Base-by-base conservation (phyloP, 2,797 vertebrate genomes). In the Syndactyla subalaris region DNA sequence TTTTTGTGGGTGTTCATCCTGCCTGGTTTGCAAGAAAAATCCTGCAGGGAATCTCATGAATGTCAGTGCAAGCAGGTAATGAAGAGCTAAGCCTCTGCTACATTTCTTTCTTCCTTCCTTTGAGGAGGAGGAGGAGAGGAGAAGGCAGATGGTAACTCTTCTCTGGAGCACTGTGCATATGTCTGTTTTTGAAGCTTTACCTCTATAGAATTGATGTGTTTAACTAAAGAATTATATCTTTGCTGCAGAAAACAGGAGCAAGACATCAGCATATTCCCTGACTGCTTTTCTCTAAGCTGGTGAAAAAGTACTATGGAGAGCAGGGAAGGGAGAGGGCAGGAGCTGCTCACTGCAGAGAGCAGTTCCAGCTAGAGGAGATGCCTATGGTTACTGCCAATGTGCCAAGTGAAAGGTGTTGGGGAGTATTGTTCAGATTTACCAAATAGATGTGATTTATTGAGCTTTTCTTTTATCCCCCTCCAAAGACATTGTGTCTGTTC, bases 1-100 rank as follows among this genome's bases (percentile, higher is more conserved):
- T 93, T 95, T 96, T 97, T 94, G 95, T 96, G 95, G 94, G 96
- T 96, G 96, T 96, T 97, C 94, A 95, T 95, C 88, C 88, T 94
- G 94, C 95, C 73, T 78, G 88, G 85, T 83, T 88, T 92, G 88
- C 94, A 95, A 95, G 93, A 96, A 95, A 92, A 95, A 92, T 95
- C 93, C 95, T 96, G 85, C 93, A 95, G 92, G 95, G 93, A 95
- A 92, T 83, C 89, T 95, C 93, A 83, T 88, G 94, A 96, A 96
- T 97, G 94, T 86, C 94, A 94, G 93, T 30, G 70, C 88, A 88
- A 93, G 83, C 96, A 97, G 96, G 96, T 97, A 96, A 94, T 38
- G 83, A 94, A 95, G 85, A 96, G 66, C 94, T 95, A 78, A 96
- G 67, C 43, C 93, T 83, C 76, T 90, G 92, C n/a, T 78, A 84